Evolutionary conservation across 1,140 invertebrate genomes (phyloP), one percentile per base, ranked within the genome.

Genomic region (Epicauta chinensis): DNA sequence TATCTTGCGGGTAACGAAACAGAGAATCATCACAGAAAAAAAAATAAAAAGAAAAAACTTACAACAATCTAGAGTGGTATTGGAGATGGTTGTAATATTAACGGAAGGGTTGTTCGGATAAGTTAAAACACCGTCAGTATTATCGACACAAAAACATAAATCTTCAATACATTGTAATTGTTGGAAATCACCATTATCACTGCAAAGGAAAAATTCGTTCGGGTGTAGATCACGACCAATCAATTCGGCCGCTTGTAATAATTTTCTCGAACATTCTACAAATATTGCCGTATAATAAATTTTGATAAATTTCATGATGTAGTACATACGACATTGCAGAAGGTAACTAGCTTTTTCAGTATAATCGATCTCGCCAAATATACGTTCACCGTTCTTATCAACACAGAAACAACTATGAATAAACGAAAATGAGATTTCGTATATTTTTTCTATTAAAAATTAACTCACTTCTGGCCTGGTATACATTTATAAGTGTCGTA

Each of bases 361-460:
- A 53, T 74, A 75, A 0, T 71, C 52, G 0, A 72, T 71, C 65
- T 81, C 78, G 1, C 81, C 81, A 58, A 81, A 83, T 44, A 81
- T 74, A 55, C 79, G 69, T 14, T 74, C 60, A 0, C 79, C 79
- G 30, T 74, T 65, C 48, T 77, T 73, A 37, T 75, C 69, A 13
- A 77, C 68, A 56, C 81, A 82, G 57, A 77, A 81, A 62, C 81
- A 82, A 56, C 81, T 82, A 61, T 3, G 23, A 12, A 75, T 72
- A 35, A 56, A 38, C 12, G n/a, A 23, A 23, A 23, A 32, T n/a
- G 3, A 16, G 12, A 23, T 16, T 4, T 16, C 39, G 16, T 23
- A 23, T 10, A 32, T 11, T 40, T 29, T n/a, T 29, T 23, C 16
- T 50, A 16, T 16, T 41, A 23, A 30, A 15, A 23, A 23, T 23